Evolutionary conservation across 2,888 invertebrate species (phyloP).

Genomic region (Blastobasis lacticolella): DNA sequence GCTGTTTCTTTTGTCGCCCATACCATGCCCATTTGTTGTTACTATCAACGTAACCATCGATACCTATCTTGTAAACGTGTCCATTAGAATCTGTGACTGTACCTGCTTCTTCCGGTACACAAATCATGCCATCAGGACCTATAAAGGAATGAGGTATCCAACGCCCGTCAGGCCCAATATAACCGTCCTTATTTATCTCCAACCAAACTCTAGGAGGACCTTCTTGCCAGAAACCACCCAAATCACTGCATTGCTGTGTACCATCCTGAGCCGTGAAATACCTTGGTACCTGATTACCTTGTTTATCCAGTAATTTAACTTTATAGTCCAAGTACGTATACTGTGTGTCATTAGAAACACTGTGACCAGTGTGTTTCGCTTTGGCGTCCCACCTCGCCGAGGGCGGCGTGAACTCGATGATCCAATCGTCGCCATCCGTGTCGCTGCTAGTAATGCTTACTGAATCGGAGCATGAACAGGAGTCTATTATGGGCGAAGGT

Average conservation of each 20-base stretch:
- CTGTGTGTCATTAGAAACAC: conserved; percentile 38
- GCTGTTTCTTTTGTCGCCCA: conserved; percentile 19
- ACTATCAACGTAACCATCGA: conserved; percentile 60
- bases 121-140: conserved; percentile 58
- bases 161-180: conserved; percentile 55
- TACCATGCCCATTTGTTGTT: conserved; percentile 60
- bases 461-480: conserved; percentile 61
- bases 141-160: conserved; percentile 60
- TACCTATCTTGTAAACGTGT: conserved; percentile 40
- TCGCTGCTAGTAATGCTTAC: conserved; percentile 50
- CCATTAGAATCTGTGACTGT: conserved; percentile 42
- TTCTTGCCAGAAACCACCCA: conserved; percentile 55
- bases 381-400: conserved; percentile 49
- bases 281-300: conserved; percentile 54
- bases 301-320: conserved; percentile 55
- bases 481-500: conserved; percentile 42
- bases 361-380: conserved; percentile 45
- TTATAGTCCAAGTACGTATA: conserved; percentile 61
- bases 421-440: conserved; percentile 63
- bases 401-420: conserved; percentile 60
- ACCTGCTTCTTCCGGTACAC: conserved; percentile 53
- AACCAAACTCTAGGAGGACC: conserved; percentile 44
- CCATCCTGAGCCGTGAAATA: conserved; percentile 62
- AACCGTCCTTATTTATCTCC: conserved; percentile 65
- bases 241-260: conserved; percentile 56